These are phyloP conservation scores for Platanista minor DNA, from an alignment of 2,113 vertebrate species.

Conservation along the genomic window DNA sequence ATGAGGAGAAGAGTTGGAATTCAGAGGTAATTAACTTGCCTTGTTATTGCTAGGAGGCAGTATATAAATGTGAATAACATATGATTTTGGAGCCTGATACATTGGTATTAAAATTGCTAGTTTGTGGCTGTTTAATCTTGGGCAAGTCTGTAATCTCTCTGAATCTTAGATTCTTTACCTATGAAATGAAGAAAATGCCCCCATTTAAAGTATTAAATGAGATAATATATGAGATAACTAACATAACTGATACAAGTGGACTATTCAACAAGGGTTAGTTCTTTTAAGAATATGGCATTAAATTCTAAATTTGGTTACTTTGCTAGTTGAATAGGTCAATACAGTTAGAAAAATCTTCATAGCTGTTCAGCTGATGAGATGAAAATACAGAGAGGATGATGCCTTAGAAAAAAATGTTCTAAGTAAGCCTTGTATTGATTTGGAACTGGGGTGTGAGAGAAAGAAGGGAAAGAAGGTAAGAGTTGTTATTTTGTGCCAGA, in stretches of 20 bases:
- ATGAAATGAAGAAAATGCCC: background rate
- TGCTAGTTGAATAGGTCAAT: background rate
- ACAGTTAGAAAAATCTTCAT: background rate
- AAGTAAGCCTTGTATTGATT: background rate
- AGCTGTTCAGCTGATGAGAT: background rate
- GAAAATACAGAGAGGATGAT: background rate
- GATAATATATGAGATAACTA: background rate
- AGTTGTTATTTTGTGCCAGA: conserved; percentile 32
- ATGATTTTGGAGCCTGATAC: background rate
- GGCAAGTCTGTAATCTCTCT: background rate
- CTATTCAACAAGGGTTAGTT: background rate
- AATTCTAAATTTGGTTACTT: conserved; percentile 27
- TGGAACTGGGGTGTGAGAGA: background rate
- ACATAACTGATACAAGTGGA: background rate
- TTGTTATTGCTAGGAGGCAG: conserved; percentile 1
- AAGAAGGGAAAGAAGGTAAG: background rate
- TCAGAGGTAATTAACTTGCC: background rate
- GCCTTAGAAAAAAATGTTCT: background rate
- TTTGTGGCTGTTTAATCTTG: background rate
- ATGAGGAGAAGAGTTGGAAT: conserved; percentile 22
- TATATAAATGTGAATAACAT: background rate
- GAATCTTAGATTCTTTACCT: background rate
- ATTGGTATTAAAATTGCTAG: conserved; percentile 16
- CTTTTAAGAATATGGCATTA: conserved; percentile 1
- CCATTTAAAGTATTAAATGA: conserved; percentile 13